phyloP scores from a whole-genome alignment of 2,113 vertebrate genomes.

The Forbesichthys agassizii region DNA sequence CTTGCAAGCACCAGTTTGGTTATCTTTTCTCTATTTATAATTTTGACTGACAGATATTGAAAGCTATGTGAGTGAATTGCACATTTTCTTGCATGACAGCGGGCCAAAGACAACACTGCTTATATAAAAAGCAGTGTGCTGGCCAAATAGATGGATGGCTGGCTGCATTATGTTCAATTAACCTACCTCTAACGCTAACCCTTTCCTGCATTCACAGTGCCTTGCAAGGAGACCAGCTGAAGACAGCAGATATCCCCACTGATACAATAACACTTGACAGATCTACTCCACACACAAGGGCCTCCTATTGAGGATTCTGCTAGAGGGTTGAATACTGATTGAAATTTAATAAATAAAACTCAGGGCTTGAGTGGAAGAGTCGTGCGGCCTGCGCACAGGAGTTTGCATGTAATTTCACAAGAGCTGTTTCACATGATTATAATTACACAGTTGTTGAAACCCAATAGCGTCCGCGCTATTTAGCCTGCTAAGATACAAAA shows the following conservation, averaged over 20 bases:
- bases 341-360: slow-evolving; percentile 66
- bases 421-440: slow-evolving; percentile 51
- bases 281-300: slow-evolving; percentile 64
- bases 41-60: no score
- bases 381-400: slow-evolving; percentile 38
- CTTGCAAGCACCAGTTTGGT: no score
- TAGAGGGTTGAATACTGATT: slow-evolving; percentile 60
- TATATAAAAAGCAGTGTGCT: no score
- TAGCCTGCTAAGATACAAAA: slow-evolving; percentile 37
- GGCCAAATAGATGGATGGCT: no score
- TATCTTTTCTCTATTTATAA: no score
- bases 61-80: no score
- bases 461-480: slow-evolving; percentile 28
- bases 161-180: no score
- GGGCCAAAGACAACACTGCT: no score
- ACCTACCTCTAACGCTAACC: no score
- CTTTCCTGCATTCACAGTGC: slow-evolving; percentile 42
- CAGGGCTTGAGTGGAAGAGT: slow-evolving; percentile 35
- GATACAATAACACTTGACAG: slow-evolving; percentile 64
- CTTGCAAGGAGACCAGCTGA: slow-evolving; percentile 40
- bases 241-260: slow-evolving; percentile 55
- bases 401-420: slow-evolving; percentile 44
- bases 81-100: no score
- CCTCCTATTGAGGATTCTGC: slow-evolving; percentile 55
- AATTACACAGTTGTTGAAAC: slow-evolving; percentile 60